Conservation (phyloP, 2,113 vertebrate species). For the Poeciliopsis retropinna region DNA sequence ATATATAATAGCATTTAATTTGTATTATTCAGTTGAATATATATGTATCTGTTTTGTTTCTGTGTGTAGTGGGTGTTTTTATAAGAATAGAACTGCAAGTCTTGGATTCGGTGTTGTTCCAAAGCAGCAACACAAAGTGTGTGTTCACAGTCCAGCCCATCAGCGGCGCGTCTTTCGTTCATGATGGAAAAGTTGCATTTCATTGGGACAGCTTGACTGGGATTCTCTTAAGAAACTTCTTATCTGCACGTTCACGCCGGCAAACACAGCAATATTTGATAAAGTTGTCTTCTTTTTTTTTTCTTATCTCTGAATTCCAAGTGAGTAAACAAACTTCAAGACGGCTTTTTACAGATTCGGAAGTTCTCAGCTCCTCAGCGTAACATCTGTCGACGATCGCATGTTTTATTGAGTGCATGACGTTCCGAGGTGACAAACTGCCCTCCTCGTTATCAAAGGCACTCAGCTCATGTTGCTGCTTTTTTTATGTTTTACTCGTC, state of each 20-base stretch:
- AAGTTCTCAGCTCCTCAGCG: constrained; percentile 4
- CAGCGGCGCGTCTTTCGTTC: background rate
- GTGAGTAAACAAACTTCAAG: constrained; percentile 3
- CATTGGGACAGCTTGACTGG: background rate
- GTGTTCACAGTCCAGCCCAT: background rate
- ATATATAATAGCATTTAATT: no score
- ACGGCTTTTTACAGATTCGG: constrained; percentile 12
- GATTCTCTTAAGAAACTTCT: constrained; percentile 5
- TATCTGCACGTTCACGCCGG: background rate
- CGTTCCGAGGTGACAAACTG: constrained; percentile 10
- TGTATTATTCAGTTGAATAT: no score
- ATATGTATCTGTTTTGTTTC: no score
- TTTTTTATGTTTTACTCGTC: constrained; percentile 6
- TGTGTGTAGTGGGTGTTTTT: background rate
- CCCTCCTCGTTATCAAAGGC: background rate
- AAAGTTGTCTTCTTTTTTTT: background rate
- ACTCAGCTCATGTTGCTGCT: background rate
- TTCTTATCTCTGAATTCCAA: constrained; percentile 1
- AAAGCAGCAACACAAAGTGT: background rate
- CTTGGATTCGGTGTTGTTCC: background rate
- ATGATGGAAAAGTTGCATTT: background rate
- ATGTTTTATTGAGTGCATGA: background rate
- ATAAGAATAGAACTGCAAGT: background rate
- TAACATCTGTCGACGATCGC: constrained; percentile 23
- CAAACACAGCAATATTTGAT: background rate